Base-by-base conservation (phyloP, 1,140 invertebrate genomes). In the Acromyrmex charruanus region DNA sequence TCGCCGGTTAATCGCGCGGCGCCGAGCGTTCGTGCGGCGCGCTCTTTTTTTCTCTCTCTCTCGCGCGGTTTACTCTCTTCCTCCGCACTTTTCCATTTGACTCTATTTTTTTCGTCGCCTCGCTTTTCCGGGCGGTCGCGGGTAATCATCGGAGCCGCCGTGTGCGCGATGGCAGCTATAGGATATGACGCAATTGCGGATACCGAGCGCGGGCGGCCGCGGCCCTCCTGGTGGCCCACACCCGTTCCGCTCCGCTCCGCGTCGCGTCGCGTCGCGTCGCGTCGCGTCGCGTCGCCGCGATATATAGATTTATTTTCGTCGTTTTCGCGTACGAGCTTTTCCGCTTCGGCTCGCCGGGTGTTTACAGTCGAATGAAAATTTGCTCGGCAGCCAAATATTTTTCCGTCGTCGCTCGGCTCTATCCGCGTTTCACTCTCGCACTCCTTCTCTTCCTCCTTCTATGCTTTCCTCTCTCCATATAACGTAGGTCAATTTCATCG, bases 291-390 rank as follows among this genome's bases (percentile, higher is more conserved):
- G 9, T 10, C 14, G 31, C n/a, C 39, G 66, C 87, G 90, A 79
- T 88, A 88, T 81, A 90, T 69, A 75, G 82, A 91, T 91, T 90
- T 91, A 91, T 91, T 91, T 87, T 90, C 77, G 82, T 91, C 89
- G 69, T 86, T 44, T 10, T 77, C 81, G 80, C 65, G 87, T 51
- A 86, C 80, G 82, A 90, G 90, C 89, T 91, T 92, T 92, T 90
- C 91, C 91, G 90, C 90, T 88, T 89, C 89, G 89, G 49, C 85
- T 88, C 77, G 68, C 88, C 82, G 86, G 69, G 85, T 92, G 91
- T 92, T 92, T 92, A 92, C 89, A 88, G 86, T 86, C 91, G 71
- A 92, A 92, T 89, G 89, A 89, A 91, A 92, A 92, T 91, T 92
- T 92, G 87, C 91, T 77, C 91, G 71, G 61, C 65, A 39, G 89